A percentile compares a stretch with the other conserved stretches of the same genome.
Evolutionary conservation across 2,888 invertebrate species (phyloP).

Genomic region (Allolobophora icterica): DNA sequence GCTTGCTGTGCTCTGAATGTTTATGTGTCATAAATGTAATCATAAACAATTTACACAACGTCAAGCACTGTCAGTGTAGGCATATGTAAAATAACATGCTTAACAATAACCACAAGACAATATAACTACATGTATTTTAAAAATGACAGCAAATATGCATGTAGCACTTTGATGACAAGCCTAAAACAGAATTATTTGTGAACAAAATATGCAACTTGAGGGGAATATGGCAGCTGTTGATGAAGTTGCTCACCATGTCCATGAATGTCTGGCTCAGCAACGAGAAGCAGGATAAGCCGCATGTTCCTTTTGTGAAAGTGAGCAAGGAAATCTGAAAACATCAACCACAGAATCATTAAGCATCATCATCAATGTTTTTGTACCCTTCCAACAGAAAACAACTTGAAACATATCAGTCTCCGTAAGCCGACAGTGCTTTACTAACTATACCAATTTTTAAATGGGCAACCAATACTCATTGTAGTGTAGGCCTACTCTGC

Average conservation of each 20-base stretch:
- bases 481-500: background rate
- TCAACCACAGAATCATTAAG: background rate
- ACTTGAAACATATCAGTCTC: too few species aligned
- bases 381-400: background rate
- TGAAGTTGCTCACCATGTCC: background rate
- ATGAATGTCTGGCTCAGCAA: background rate
- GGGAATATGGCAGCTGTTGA: background rate
- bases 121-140: background rate
- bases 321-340: constrained; percentile 17
- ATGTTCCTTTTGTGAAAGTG: background rate
- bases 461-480: background rate
- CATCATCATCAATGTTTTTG: background rate
- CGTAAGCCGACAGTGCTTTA: too few species aligned
- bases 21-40: too few species aligned
- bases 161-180: background rate
- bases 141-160: background rate
- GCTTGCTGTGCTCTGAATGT: too few species aligned
- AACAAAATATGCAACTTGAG: background rate
- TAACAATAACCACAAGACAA: too few species aligned
- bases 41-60: too few species aligned
- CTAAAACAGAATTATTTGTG: background rate
- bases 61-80: too few species aligned
- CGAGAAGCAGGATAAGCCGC: background rate
- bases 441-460: too few species aligned
- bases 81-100: too few species aligned